Evolutionary conservation across 2,113 vertebrate species (phyloP), one percentile per base, ranked within the genome.

Genomic region (Myocastor coypus): DNA sequence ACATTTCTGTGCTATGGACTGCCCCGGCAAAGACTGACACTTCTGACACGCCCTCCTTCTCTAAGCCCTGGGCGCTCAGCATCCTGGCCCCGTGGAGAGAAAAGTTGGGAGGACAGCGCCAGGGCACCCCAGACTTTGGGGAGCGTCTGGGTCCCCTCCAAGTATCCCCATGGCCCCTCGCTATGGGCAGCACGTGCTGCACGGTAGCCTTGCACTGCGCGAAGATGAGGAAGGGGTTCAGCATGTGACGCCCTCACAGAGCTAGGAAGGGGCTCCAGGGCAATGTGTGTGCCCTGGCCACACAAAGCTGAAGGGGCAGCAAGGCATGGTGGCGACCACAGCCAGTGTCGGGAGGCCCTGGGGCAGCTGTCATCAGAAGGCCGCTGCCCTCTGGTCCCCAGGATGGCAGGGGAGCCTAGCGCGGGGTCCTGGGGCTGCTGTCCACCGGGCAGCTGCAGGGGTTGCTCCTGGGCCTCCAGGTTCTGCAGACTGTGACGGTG

Each of bases 261-360:
- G 9, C 7, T 22, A 32, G 32, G 11, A 78, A 30, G 20, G 5
- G 14, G 26, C 10, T 19, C 37, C 52, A 20, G n/a, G 77, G 52
- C n/a, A 40, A 83, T 8, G 52, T 4, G 5, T 37, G 40, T 8
- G 34, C 34, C 9, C 42, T 10, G 55, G 5, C 34, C 30, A 84
- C 3, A 11, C 0, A 1, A 86, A 19, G 24, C 4, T 6, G 8
- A 24, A 63, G 75, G 94, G 75, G 30, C 28, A 66, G 32, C 14
- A 0, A 2, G 8, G 2, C 7, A 28, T 16, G 24, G 37, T 46
- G 40, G 19, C 3, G 12, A 7, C 34, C 10, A 5, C 14, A 16
- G 34, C 40, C 13, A 78, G 13, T 46, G 0, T 34, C 34, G 34
- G 55, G 22, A 61, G 32, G 24, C 28, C 52, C 19, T 1, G 14